Conservation (phyloP, 2,113 vertebrate species). For the Myotis yumanensis region DNA sequence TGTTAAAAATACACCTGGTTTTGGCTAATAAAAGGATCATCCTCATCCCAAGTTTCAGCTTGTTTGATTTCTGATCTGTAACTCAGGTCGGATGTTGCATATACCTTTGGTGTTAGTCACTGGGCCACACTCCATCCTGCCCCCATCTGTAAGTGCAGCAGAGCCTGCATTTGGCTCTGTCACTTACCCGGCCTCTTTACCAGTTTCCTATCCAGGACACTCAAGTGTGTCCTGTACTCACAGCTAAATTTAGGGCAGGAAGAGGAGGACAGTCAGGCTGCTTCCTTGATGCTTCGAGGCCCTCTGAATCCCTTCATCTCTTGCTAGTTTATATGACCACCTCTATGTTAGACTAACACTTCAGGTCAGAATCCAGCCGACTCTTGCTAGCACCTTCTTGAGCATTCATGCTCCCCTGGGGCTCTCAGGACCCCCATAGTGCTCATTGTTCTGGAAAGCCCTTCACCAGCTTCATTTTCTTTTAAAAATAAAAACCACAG, state of each 20-base stretch:
- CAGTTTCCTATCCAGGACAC: conserved; percentile 5
- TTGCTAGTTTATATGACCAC: background rate
- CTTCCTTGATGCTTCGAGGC: background rate
- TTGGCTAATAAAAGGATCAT: background rate
- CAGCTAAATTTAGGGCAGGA: conserved; percentile 51
- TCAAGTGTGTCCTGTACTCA: conserved; percentile 25
- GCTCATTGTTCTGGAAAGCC: background rate
- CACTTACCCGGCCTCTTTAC: conserved; percentile 40
- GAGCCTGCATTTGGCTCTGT: conserved; percentile 10
- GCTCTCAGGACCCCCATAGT: background rate
- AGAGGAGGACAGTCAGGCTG: background rate
- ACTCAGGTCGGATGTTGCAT: background rate
- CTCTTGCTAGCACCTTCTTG: background rate
- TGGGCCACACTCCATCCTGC: background rate
- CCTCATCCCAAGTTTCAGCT: conserved; percentile 12
- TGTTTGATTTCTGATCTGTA: conserved; percentile 30
- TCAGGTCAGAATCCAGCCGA: background rate
- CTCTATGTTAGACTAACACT: background rate
- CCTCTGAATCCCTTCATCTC: background rate
- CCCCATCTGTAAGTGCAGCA: background rate
- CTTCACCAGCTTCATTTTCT: background rate
- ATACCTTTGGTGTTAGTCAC: background rate
- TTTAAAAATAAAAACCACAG: background rate
- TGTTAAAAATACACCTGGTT: conserved; percentile 23
- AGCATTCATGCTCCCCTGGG: background rate